phyloP scores from a whole-genome alignment of 2,113 vertebrate genomes.

The Zapornia atra region DNA sequence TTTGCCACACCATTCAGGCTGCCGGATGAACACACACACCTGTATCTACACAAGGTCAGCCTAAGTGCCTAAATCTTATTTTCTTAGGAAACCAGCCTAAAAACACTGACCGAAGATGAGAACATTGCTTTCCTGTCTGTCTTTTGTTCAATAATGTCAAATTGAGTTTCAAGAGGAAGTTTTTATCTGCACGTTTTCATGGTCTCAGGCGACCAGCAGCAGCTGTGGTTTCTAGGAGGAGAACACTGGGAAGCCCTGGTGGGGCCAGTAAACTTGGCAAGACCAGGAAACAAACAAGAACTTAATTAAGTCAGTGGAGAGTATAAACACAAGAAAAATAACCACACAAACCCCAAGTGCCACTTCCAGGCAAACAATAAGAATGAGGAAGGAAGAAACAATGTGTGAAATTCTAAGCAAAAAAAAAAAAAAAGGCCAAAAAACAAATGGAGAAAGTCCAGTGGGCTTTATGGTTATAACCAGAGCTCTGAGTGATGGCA shows the following conservation, averaged over 20 bases:
- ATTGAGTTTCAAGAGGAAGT: neutral
- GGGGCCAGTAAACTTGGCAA: constrained; percentile 23
- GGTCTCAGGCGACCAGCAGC: constrained; percentile 26
- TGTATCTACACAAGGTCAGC: neutral
- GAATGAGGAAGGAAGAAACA: constrained; percentile 8
- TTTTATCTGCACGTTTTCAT: neutral
- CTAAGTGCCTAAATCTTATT: neutral
- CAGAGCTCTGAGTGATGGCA: neutral
- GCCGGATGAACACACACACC: neutral
- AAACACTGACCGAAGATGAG: neutral
- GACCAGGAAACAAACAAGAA: constrained; percentile 18
- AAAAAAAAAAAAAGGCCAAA: neutral
- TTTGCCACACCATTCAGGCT: neutral
- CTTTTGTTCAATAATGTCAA: neutral
- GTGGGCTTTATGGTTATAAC: neutral
- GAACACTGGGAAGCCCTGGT: neutral
- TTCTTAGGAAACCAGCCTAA: neutral
- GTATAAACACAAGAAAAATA: constrained; percentile 42
- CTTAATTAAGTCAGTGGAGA: constrained; percentile 68
- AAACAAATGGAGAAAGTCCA: neutral
- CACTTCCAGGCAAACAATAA: neutral
- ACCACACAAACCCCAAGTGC: constrained; percentile 33
- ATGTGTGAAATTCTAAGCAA: neutral
- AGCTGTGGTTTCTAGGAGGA: constrained; percentile 39
- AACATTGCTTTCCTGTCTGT: neutral